Evolutionary conservation across 1,140 invertebrate genomes (phyloP).

Genomic region (Nymphalis io): DNA sequence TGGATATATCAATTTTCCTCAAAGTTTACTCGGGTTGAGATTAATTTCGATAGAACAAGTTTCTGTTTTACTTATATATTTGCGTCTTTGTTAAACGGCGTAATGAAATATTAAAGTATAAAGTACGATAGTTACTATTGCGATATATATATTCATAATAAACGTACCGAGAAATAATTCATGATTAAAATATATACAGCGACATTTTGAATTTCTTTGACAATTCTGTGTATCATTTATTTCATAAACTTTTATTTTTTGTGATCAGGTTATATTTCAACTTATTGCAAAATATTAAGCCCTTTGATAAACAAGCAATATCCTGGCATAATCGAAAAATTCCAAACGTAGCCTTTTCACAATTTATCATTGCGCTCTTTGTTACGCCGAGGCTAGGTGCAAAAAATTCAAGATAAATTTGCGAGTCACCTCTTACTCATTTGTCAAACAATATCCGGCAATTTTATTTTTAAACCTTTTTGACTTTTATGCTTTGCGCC

Average conservation of each 20-base stretch:
- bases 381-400: conserved; percentile 56
- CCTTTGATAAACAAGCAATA: conserved; percentile 54
- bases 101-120: not conserved
- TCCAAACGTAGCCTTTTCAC: conserved; percentile 55
- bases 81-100: not conserved
- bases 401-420: conserved; percentile 68
- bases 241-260: not conserved
- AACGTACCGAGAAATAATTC: not conserved
- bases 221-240: not conserved
- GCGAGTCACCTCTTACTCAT: conserved; percentile 49
- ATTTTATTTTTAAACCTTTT: conserved; percentile 32
- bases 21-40: conserved; percentile 18
- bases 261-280: not conserved
- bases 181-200: not conserved
- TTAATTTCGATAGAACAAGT: conserved; percentile 17
- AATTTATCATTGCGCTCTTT: conserved; percentile 65
- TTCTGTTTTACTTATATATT: not conserved
- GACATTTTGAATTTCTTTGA: not conserved
- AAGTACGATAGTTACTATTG: not conserved
- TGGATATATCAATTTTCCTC: conserved; percentile 37
- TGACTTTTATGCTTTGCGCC: conserved; percentile 25
- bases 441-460: conserved; percentile 38
- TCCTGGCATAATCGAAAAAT: conserved; percentile 62
- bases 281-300: conserved; percentile 39
- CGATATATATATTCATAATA: no score